These are phyloP conservation scores for Fabriciana adippe DNA, from an alignment of 2,888 invertebrate species.

Conservation along the genomic window DNA sequence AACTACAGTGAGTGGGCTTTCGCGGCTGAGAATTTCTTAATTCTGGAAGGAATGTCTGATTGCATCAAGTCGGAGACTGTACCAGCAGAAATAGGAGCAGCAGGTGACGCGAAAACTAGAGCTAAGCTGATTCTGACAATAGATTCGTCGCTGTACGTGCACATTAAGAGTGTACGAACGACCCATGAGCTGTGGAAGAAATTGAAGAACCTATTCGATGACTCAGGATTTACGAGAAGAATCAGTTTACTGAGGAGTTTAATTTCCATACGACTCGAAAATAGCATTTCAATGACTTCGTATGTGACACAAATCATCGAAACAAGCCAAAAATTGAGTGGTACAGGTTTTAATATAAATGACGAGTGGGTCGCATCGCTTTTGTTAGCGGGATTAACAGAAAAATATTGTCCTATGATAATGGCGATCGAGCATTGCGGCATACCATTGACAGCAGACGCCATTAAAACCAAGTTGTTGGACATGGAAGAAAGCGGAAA, in stretches of 20 bases:
- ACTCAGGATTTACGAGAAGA: slow-evolving; percentile 32
- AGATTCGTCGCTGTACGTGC: slow-evolving; percentile 29
- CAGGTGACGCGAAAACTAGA: slow-evolving; percentile 35
- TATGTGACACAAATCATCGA: slow-evolving; percentile 13
- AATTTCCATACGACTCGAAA: slow-evolving; percentile 18
- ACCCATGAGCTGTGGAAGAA: slow-evolving; percentile 26
- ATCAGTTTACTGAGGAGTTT: slow-evolving; percentile 13
- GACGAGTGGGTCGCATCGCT: slow-evolving; percentile 13
- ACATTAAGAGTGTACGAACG: slow-evolving; percentile 23
- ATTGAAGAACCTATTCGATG: slow-evolving; percentile 25
- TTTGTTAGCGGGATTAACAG: slow-evolving; percentile 26
- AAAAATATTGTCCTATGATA: slow-evolving; percentile 30
- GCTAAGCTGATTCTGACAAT: slow-evolving; percentile 33
- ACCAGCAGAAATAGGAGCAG: slow-evolving; percentile 10
- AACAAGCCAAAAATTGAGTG: slow-evolving; percentile 31
- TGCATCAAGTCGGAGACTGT: slow-evolving; percentile 10
- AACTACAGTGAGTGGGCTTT: too few species aligned
- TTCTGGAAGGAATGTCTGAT: neutral
- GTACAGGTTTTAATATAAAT: slow-evolving; percentile 15
- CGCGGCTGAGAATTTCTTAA: neutral
- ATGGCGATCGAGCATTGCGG: slow-evolving; percentile 27
- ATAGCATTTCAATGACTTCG: slow-evolving; percentile 28
- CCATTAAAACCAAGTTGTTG: slow-evolving; percentile 37
- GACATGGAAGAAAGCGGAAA: slow-evolving; percentile 33
- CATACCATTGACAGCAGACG: slow-evolving; percentile 36